These are phyloP conservation scores for Heliconius cydno DNA, from an alignment of 2,888 invertebrate species.

Conservation along the genomic window DNA sequence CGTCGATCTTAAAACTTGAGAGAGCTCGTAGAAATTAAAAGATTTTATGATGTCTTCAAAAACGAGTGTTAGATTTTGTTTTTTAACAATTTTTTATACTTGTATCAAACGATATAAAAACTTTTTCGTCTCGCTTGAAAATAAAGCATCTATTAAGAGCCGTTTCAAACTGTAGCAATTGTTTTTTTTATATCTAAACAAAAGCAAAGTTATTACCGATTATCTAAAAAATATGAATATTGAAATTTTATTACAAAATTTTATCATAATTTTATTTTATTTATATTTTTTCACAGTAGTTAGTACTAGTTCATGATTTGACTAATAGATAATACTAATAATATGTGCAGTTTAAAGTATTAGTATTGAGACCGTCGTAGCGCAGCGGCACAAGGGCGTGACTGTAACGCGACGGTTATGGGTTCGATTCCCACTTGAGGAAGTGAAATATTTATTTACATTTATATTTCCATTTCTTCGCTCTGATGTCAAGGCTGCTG, in stretches of 20 bases:
- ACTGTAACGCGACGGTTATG: too few species aligned
- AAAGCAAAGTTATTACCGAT: neutral
- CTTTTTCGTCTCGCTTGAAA: constrained; percentile 14
- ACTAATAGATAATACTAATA: too few species aligned
- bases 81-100: neutral
- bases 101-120: constrained; percentile 22
- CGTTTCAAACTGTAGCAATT: neutral
- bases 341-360: too few species aligned
- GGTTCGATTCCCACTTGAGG: too few species aligned
- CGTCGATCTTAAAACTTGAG: neutral
- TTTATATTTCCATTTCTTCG: too few species aligned
- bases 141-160: neutral
- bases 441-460: too few species aligned
- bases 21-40: constrained; percentile 19
- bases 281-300: neutral
- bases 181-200: neutral
- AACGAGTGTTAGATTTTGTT: constrained; percentile 19
- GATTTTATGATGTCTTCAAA: constrained; percentile 10
- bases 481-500: too few species aligned
- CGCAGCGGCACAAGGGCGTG: too few species aligned
- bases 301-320: too few species aligned
- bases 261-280: neutral
- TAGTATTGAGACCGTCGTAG: too few species aligned
- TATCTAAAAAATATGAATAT: neutral
- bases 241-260: neutral